Evolutionary conservation across 35 echinoderm and acorn worm genomes (phyloP), one percentile per base, ranked within the genome.

Genomic region (Stichopus chloronotus): DNA sequence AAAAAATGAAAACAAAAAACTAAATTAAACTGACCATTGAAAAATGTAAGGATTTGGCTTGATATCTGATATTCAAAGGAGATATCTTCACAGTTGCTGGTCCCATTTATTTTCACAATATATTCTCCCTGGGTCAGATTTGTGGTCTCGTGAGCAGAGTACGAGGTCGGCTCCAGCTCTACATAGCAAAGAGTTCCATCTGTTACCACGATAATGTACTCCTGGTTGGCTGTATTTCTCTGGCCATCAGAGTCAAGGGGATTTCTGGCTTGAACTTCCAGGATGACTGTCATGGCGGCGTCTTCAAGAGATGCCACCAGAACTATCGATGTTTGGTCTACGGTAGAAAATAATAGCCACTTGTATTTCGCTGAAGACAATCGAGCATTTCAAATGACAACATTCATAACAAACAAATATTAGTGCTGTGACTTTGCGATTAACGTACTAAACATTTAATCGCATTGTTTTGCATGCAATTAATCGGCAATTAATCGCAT

Each of bases 41-140:
- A 85, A 85, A 25, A 21, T 7, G 57, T 58, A 12, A 58, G 55
- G 21, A 17, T 58, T 85, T 58, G 55, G 54, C 19, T 58, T 20
- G 22, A 58, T n/a, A 85, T 58, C 52, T 58, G 6, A 60, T 58
- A 85, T 23, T 57, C 82, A 58, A 9, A 16, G 14, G 8, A 7
- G 5, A 58, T 56, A 30, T 56, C 55, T 17, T 58, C 82, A 17
- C 57, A 56, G 53, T 19, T 58, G 24, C 82, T 85, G 55, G 82
- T 85, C 12, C 55, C 82, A 85, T 85, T 85, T 25, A 85, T 23
- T 53, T 85, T n/a, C 57, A 85, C 55, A 19, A 85, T 58, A 11
- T n/a, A 53, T 56, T 85, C 82, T 23, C n/a, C 23, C 56, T 30
- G 11, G 5, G 7, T 10, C 55, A 85, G 24, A 2, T 58, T 56